Evolutionary conservation across 2,797 vertebrate genomes (phyloP).

Genomic region (Sebastes flavidus): DNA sequence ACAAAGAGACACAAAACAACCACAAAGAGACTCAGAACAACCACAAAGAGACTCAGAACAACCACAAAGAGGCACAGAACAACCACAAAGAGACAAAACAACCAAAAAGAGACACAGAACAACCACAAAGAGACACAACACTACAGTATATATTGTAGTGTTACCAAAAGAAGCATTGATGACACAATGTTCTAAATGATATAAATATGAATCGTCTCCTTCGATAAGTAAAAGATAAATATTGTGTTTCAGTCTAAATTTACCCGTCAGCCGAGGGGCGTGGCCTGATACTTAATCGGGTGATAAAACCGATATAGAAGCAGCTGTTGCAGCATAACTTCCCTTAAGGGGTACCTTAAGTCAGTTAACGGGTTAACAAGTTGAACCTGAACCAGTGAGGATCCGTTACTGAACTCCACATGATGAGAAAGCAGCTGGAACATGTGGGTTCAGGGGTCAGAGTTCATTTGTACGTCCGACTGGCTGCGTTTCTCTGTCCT

Average conservation of each 20-base stretch:
- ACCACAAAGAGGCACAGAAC: no score
- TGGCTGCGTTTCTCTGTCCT: background rate
- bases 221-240: background rate
- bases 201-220: background rate
- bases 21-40: no score
- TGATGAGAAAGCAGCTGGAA: background rate
- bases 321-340: conserved; percentile 60
- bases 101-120: no score
- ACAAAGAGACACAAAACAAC: no score
- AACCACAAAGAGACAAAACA: no score
- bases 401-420: background rate
- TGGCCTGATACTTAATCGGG: conserved; percentile 30
- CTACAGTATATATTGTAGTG: background rate
- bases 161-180: background rate
- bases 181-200: background rate
- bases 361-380: conserved; percentile 13
- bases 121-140: background rate
- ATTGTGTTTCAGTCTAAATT: conserved; percentile 27
- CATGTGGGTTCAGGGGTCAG: no score
- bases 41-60: no score
- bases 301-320: conserved; percentile 54
- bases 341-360: conserved; percentile 39
- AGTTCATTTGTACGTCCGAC: no score
- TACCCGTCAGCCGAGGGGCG: background rate
- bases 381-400: background rate